phyloP scores from a whole-genome alignment of 2,797 vertebrate species.

The Myotis myotis region DNA sequence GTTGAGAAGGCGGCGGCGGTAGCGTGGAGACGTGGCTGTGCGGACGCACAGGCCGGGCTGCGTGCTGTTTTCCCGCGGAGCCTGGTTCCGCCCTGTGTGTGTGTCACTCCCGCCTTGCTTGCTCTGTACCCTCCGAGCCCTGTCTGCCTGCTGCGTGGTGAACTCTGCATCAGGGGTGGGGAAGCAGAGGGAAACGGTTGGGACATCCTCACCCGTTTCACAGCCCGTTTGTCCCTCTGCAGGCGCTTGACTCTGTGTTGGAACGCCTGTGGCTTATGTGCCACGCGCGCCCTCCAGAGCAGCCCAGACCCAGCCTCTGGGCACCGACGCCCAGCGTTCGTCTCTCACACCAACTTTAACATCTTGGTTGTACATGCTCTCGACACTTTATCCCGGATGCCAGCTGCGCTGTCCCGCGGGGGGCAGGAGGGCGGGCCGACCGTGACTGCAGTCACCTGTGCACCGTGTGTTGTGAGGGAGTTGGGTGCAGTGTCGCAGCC shows the following conservation, averaged over 20 bases:
- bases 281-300: not conserved
- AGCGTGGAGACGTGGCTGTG: not conserved
- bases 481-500: not conserved
- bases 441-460: not conserved
- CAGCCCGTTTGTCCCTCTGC: not conserved
- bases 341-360: not conserved
- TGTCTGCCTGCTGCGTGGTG: rapidly evolving
- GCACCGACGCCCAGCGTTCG: not conserved
- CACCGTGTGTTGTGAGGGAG: not conserved
- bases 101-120: not conserved
- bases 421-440: rapidly evolving
- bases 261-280: not conserved
- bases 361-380: not conserved
- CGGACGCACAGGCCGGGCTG: no score
- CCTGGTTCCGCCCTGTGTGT: not conserved
- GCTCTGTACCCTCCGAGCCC: not conserved
- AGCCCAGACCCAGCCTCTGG: not conserved
- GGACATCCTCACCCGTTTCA: not conserved
- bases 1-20: rapidly evolving
- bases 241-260: not conserved
- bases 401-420: not conserved
- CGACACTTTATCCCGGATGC: not conserved
- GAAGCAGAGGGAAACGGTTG: rapidly evolving
- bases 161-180: rapidly evolving
- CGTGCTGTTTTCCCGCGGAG: not conserved